Evolutionary conservation across 1,140 invertebrate genomes (phyloP), one percentile per base, ranked within the genome.

Genomic region (Dendroctonus ponderosae): DNA sequence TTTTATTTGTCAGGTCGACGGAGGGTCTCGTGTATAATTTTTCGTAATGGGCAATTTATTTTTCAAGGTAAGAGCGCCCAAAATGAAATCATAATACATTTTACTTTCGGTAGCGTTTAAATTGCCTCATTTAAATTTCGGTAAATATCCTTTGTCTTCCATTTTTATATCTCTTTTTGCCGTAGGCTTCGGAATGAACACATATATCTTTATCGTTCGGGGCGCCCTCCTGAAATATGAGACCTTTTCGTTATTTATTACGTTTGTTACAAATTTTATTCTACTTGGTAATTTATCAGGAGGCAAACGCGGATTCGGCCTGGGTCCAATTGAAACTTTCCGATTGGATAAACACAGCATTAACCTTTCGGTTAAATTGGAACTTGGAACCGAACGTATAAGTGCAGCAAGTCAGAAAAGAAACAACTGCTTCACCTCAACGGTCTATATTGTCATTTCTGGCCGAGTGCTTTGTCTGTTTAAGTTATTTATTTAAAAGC

Each of bases 91-190:
- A 63, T 63, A 63, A 63, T 63, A 63, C 61, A 50, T 62, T 38
- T 62, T 39, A 42, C 37, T 51, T 62, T 37, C 40, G 40, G 50
- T 62, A 51, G 51, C 38, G 48, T 56, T 54, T 63, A 63, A 63
- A 63, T 63, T 63, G 61, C 61, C 61, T 56, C 61, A 63, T 63
- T 63, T 63, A 63, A 63, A 63, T 63, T 63, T 63, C 26, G 61
- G 61, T 63, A 63, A 63, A 63, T 63, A 63, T 63, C 61, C 49
- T 53, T 63, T 54, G 59, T 62, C 59, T 62, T 62, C 49, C 58
- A 49, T 60, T 60, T 60, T 60, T 60, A 49, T 60, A 60, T 60
- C 43, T 60, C 56, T 60, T 60, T 48, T 38, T 60, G 15, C 9
- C 43, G 7, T 11, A 49, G 58, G 15, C 9, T 7, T 5, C 15